Evolutionary conservation across 2,888 invertebrate species (phyloP).

Genomic region (Oegoconia quadripuncta): DNA sequence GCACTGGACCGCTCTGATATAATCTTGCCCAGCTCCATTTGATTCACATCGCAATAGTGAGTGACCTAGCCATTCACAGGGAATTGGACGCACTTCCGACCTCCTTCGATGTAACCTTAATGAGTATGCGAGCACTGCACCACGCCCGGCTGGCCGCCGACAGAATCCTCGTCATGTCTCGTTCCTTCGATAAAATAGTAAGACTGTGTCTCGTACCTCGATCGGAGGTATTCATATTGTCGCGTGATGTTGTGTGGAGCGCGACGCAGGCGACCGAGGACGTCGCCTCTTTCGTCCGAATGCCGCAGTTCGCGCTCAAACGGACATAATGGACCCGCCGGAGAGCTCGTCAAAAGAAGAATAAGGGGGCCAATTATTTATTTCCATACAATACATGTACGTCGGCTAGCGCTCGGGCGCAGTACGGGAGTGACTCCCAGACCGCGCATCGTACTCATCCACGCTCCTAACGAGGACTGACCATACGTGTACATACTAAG

Average conservation of each 20-base stretch:
- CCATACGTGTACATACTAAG: too few relatives aligned
- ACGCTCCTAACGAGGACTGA: conserved; percentile 6
- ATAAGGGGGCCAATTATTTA: conserved; percentile 74
- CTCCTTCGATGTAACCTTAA: conserved; percentile 55
- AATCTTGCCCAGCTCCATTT: conserved; percentile 46
- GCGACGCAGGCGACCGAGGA: conserved; percentile 66
- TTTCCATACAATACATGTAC: conserved; percentile 74
- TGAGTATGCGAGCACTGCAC: conserved; percentile 36
- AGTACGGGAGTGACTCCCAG: conserved; percentile 62
- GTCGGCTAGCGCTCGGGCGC: conserved; percentile 62
- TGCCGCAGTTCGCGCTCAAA: conserved; percentile 67
- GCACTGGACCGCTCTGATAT: conserved; percentile 44
- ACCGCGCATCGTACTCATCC: conserved; percentile 35
- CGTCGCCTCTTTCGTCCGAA: conserved; percentile 73
- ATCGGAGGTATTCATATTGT: conserved; percentile 72
- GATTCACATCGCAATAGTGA: conserved; percentile 47
- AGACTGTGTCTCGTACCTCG: conserved; percentile 57
- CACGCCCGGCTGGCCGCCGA: conserved; percentile 25
- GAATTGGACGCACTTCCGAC: conserved; percentile 66
- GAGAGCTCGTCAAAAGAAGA: conserved; percentile 76
- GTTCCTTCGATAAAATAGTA: conserved; percentile 35
- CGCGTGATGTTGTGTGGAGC: conserved; percentile 46
- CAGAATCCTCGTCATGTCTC: conserved; percentile 26
- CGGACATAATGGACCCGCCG: conserved; percentile 70
- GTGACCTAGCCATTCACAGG: conserved; percentile 55